Evolutionary conservation across 2,113 vertebrate species (phyloP), one percentile per base, ranked within the genome.

Genomic region (Mirza zaza): DNA sequence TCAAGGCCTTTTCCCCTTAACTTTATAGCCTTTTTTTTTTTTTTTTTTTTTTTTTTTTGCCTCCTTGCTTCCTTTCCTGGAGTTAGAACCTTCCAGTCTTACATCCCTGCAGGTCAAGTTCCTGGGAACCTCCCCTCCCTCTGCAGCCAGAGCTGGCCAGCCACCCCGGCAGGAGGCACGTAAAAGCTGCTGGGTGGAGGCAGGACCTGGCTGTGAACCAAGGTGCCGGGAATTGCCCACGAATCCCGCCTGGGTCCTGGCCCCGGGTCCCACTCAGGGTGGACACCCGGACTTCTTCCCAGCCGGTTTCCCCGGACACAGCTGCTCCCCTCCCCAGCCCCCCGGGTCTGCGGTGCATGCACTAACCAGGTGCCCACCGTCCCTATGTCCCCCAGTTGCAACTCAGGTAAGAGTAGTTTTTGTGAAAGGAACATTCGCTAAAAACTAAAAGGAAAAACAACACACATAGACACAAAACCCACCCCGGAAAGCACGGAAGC

Each of bases 381-480:
- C 32, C 75, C 59, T 77, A 0, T 82, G 90, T 75, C 71, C 76
- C 67, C 92, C 71, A 36, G 3, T 89, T 91, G 52, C 87, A 87
- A 25, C 9, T 15, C 55, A 82, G 89, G 86, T 52, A 20, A 65
- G 55, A 70, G 23, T 92, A 77, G 23, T 57, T n/a, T 94, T 71
- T 23, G 50, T 77, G 67, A 75, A 96, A 84, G 65, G n/a, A 77
- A 83, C 36, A 5, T 25, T 86, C 25, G 48, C 55, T 77, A 86
- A 94, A 91, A 92, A 70, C 13, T 36, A 80, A 90, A 90, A 75
- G 27, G 76, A 93, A 95, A 96, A 71, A 29, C 36, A 63, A 57
- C 8, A 70, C 4, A 20, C 36, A 48, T 61, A 75, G 27, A 39
- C 14, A 23, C 48, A 57, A n/a, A 55, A 13, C 45, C 45, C 18